These are phyloP conservation scores for Pocota personata DNA, from an alignment of 2,888 invertebrate genomes.

Conservation along the genomic window DNA sequence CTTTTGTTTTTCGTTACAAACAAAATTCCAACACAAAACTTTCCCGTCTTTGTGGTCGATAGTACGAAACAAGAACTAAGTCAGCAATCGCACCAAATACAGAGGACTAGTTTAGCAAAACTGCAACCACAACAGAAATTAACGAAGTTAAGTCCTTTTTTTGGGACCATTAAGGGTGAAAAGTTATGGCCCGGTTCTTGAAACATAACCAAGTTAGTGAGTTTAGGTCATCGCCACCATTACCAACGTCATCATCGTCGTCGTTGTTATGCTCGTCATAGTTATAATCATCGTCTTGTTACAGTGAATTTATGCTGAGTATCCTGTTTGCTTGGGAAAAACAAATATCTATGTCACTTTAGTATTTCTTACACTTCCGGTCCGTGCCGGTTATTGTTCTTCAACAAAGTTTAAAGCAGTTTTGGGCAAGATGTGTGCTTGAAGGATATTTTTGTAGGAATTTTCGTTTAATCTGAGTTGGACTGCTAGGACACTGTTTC, in stretches of 20 bases:
- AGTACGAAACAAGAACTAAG: conserved; percentile 27
- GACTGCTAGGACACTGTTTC: not conserved
- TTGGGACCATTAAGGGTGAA: not conserved
- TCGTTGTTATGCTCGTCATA: not conserved
- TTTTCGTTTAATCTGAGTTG: not conserved
- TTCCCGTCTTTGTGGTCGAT: conserved; percentile 33
- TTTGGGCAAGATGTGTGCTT: not conserved
- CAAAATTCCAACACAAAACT: conserved; percentile 19
- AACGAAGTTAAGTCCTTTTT: conserved; percentile 17
- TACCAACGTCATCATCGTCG: conserved; percentile 7
- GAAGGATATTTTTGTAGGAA: not conserved
- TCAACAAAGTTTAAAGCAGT: not conserved
- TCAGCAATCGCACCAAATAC: conserved; percentile 23
- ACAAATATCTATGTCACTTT: conserved; percentile 27
- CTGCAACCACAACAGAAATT: conserved; percentile 36
- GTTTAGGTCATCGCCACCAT: conserved; percentile 10
- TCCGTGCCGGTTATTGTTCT: not conserved
- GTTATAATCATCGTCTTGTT: conserved; percentile 1
- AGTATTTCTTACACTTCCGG: conserved; percentile 37
- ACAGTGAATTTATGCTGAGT: conserved; percentile 40
- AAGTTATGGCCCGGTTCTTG: not conserved
- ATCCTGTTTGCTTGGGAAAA: conserved; percentile 24
- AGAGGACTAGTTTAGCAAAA: not conserved
- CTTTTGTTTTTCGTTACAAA: not conserved
- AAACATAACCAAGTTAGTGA: not conserved